A percentile compares a stretch with the other conserved stretches of the same genome.
Conservation (phyloP, 2,113 vertebrate species). For the Cololabis saira region DNA sequence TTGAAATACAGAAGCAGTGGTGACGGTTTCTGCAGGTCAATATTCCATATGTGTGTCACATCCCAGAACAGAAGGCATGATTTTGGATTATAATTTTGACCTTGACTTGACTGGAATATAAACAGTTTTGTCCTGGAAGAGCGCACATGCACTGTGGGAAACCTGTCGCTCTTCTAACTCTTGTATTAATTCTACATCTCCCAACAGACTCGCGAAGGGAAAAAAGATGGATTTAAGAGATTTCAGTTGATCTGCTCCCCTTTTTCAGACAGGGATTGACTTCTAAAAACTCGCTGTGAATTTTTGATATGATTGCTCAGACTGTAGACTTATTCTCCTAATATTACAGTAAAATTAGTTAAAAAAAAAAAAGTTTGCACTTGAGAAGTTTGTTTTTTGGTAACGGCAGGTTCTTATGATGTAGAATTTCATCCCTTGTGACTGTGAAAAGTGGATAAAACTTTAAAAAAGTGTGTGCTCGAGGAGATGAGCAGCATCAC, state of each 20-base stretch:
- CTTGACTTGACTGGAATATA: conserved; percentile 3
- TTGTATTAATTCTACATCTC: background rate
- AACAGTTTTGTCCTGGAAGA: background rate
- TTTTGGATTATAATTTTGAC: conserved; percentile 14
- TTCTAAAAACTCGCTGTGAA: too few species aligned
- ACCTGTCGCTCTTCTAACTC: background rate
- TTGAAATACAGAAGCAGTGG: conserved; percentile 21
- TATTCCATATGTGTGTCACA: background rate
- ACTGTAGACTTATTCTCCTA: too few species aligned
- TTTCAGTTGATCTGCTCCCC: background rate
- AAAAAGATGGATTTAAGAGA: background rate
- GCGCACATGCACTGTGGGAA: background rate
- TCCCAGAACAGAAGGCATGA: conserved; percentile 1
- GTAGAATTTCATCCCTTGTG: too few species aligned
- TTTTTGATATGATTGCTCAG: too few species aligned
- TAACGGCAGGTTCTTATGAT: too few species aligned
- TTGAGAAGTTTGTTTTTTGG: too few species aligned
- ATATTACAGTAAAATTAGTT: too few species aligned
- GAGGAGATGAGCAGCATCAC: too few species aligned
- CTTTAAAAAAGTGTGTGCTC: too few species aligned
- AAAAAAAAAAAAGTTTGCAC: too few species aligned
- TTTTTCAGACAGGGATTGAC: too few species aligned
- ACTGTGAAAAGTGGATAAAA: too few species aligned
- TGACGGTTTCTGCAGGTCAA: conserved; percentile 5
- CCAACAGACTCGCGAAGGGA: background rate